Percentiles rank a stretch among this genome's conserved stretches.
Conservation (phyloP, 1,140 invertebrate species). For the Drosophila repletoides region DNA sequence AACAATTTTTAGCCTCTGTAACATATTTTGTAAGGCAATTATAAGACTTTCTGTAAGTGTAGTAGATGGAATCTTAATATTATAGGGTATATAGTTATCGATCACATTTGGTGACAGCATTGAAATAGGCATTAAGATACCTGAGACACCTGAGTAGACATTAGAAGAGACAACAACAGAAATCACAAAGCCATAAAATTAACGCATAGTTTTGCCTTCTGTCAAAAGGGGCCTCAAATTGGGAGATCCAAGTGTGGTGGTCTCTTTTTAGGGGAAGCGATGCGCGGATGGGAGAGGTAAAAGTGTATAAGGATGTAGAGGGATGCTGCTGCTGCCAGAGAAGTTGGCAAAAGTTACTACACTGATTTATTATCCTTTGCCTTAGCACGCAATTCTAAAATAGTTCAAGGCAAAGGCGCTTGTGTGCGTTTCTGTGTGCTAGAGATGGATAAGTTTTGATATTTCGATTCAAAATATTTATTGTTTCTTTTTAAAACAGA, state of each 20-base stretch:
- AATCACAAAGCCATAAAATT: conserved; percentile 39
- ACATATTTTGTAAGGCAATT: no score
- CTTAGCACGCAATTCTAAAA: conserved; percentile 37
- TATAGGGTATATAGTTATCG: background rate
- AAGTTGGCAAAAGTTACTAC: conserved; percentile 18
- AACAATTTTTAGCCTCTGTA: no score
- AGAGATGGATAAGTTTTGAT: no score
- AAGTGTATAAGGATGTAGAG: no score
- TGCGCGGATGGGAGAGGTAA: background rate
- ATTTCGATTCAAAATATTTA: no score
- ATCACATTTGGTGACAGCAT: background rate
- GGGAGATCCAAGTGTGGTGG: background rate
- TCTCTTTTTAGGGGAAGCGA: background rate
- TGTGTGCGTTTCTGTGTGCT: conserved; percentile 4
- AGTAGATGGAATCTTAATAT: background rate
- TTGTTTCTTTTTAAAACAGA: no score
- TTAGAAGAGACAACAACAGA: conserved; percentile 6
- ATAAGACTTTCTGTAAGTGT: no score
- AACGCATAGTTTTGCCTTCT: conserved; percentile 29
- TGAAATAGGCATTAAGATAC: background rate
- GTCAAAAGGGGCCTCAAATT: conserved; percentile 4
- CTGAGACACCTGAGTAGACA: conserved; percentile 1
- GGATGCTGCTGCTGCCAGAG: background rate
- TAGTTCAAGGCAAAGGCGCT: conserved; percentile 40
- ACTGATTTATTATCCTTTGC: conserved; percentile 49